Evolutionary conservation across 2,113 vertebrate species (phyloP), one percentile per base, ranked within the genome.

Genomic region (Ctenomys sociabilis): DNA sequence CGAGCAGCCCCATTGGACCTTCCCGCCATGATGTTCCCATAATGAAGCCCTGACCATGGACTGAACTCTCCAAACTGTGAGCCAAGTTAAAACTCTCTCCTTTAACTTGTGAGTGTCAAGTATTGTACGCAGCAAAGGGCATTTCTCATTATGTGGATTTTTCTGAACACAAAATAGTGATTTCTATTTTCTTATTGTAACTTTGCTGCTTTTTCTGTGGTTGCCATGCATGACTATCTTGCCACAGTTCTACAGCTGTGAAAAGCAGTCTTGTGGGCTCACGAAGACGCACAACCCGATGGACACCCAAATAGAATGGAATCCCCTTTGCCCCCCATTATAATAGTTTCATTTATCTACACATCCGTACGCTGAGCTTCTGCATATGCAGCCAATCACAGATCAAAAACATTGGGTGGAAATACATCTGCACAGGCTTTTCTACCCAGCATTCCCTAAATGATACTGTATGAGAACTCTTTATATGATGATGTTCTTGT

Each of bases 181-280:
- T 49, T 84, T 88, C 35, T 73, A 28, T 95, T 83, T 88, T 90
- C 68, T 90, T 66, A 10, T 11, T 10, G 85, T 40, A 63, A 30
- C 94, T 83, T 93, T 90, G 61, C 88, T 68, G 7, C 32, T 94
- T 82, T 88, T 84, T 66, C 35, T 93, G 11, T 81, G 43, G 85
- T 75, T 93, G 75, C 70, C 72, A 89, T 85, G 66, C 21, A 68
- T 19, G 89, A 37, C n/a, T 21, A 86, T 28, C 16, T 63, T 83
- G 30, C 45, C n/a, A 49, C 61, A 88, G 52, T 83, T 88, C 91
- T 57, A 26, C 2, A 54, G 26, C 6, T 5, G 4, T 26, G 35
- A 59, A 85, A 82, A 94, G 37, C 85, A 54, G 54, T 57, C 54
- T 57, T 4, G 16, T 57, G 52, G 52, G 52, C 14, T 54, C 14